These are phyloP conservation scores for Crenuchus spilurus DNA, from an alignment of 2,797 vertebrate genomes.

Conservation along the genomic window DNA sequence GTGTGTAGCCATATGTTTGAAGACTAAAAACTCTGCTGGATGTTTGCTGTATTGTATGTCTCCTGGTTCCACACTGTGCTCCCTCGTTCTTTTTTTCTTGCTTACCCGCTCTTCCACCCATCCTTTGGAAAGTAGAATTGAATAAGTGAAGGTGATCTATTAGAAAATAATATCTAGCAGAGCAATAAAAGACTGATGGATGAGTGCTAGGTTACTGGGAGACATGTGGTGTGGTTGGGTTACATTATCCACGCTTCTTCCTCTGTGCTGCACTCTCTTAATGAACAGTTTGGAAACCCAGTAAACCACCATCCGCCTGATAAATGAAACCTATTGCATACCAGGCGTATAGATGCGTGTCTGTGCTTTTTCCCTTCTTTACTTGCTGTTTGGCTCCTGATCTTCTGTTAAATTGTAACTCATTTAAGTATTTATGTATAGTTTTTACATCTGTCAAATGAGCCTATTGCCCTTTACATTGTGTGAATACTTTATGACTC, in stretches of 20 bases:
- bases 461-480: too few relatives aligned
- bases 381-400: too few relatives aligned
- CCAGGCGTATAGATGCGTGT: neutral
- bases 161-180: slow-evolving; percentile 39
- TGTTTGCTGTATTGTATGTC: neutral
- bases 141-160: slow-evolving; percentile 49
- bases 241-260: slow-evolving; percentile 6
- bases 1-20: neutral
- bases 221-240: slow-evolving; percentile 40
- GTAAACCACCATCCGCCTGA: slow-evolving; percentile 38
- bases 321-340: slow-evolving; percentile 26
- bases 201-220: slow-evolving; percentile 34
- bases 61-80: slow-evolving; percentile 16
- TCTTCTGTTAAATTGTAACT: too few relatives aligned
- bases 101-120: slow-evolving; percentile 1
- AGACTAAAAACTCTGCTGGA: slow-evolving; percentile 17
- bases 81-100: neutral
- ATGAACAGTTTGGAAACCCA: slow-evolving; percentile 42
- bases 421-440: too few relatives aligned
- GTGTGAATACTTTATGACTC: too few relatives aligned
- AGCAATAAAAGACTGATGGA: slow-evolving; percentile 47
- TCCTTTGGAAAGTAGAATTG: slow-evolving; percentile 31
- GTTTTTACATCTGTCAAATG: too few relatives aligned
- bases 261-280: slow-evolving; percentile 34
- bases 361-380: too few relatives aligned